phyloP scores from a whole-genome alignment of 1,140 invertebrate species.

The Camponotus pennsylvanicus region DNA sequence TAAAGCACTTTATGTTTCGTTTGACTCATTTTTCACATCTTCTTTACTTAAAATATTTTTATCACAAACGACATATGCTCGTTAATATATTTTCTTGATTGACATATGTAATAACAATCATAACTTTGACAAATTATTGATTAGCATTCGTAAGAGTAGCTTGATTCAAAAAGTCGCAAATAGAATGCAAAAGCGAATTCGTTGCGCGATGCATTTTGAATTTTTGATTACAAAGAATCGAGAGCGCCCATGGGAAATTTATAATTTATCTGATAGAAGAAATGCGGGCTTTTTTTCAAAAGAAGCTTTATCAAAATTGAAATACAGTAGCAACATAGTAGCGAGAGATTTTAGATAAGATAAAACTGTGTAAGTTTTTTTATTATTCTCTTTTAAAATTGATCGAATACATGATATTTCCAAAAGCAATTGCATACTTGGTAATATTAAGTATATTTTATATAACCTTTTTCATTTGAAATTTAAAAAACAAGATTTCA shows the following conservation, averaged over 20 bases:
- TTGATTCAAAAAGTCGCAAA: constrained; percentile 66
- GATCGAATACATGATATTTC: neutral
- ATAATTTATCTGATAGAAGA: constrained; percentile 64
- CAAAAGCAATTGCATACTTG: neutral
- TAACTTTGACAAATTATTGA: constrained; percentile 68
- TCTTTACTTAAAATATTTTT: neutral
- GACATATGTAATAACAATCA: constrained; percentile 4
- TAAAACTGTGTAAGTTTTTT: neutral
- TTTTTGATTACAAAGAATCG: constrained; percentile 44
- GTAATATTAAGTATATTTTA: no score
- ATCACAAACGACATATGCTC: constrained; percentile 3
- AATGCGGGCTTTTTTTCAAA: no score
- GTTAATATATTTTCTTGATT: neutral
- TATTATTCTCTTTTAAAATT: constrained; percentile 7
- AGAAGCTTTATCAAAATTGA: constrained; percentile 9
- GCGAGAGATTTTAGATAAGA: neutral
- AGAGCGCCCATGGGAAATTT: constrained; percentile 51
- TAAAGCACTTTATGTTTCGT: neutral
- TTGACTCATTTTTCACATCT: neutral
- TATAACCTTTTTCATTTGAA: no score
- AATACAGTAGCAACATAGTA: neutral
- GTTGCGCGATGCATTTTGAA: constrained; percentile 44
- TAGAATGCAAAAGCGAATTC: constrained; percentile 67
- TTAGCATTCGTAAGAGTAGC: constrained; percentile 73
- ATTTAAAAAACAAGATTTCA: no score